These are phyloP conservation scores for Diarsia rubi DNA, from an alignment of 2,888 invertebrate genomes.

Conservation along the genomic window DNA sequence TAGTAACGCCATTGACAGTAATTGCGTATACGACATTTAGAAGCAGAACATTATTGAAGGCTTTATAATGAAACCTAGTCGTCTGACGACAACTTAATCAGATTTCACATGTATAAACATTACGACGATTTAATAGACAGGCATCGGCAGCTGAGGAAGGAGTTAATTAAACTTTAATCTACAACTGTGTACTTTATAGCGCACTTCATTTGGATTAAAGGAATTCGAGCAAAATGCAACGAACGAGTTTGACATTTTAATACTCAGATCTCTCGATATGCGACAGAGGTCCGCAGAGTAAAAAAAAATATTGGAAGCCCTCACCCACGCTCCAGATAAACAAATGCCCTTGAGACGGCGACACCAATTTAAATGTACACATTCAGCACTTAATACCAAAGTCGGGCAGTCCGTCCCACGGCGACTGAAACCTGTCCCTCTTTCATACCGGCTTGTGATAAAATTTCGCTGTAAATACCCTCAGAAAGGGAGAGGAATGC, in stretches of 20 bases:
- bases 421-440: slow-evolving; percentile 70
- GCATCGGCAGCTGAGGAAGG: slow-evolving; percentile 23
- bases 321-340: slow-evolving; percentile 59
- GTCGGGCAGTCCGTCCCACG: slow-evolving; percentile 72
- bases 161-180: slow-evolving; percentile 41
- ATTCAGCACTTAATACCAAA: slow-evolving; percentile 44
- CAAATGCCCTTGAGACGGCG: slow-evolving; percentile 54
- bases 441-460: slow-evolving; percentile 75
- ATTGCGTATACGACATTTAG: slow-evolving; percentile 73
- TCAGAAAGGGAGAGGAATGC: slow-evolving; percentile 76
- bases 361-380: slow-evolving; percentile 54
- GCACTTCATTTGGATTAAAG: slow-evolving; percentile 8
- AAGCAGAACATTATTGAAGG: slow-evolving; percentile 66
- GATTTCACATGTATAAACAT: slow-evolving; percentile 49
- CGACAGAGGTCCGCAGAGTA: neutral
- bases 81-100: slow-evolving; percentile 72
- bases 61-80: slow-evolving; percentile 69
- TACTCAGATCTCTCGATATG: neutral
- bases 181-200: slow-evolving; percentile 12
- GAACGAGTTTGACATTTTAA: slow-evolving; percentile 18
- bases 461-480: slow-evolving; percentile 79
- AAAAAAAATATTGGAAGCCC: slow-evolving; percentile 32
- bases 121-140: slow-evolving; percentile 42
- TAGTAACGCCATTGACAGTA: slow-evolving; percentile 75
- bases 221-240: slow-evolving; percentile 15